phyloP scores from a whole-genome alignment of 2,113 vertebrate genomes.

The Fulmarus glacialis region DNA sequence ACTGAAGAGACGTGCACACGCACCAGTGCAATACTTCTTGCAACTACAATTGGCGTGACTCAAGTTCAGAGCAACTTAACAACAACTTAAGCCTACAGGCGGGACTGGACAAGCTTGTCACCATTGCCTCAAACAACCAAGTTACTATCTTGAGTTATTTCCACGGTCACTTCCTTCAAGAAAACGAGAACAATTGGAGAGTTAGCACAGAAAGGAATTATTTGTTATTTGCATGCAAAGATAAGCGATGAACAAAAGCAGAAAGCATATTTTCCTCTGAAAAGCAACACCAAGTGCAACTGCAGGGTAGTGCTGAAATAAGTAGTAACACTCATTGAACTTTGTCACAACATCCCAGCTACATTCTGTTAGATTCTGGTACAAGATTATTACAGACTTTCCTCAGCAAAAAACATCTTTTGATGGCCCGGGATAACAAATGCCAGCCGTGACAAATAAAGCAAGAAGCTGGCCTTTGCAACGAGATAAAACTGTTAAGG shows the following conservation, averaged over 20 bases:
- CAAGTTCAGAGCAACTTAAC: neutral
- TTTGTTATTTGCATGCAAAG: neutral
- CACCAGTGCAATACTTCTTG: neutral
- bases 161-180: neutral
- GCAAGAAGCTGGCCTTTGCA: neutral
- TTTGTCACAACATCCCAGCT: neutral
- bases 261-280: neutral
- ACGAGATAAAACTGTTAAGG: neutral
- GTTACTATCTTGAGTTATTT: neutral
- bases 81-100: neutral
- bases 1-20: fast-evolving
- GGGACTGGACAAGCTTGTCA: neutral
- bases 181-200: neutral
- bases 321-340: neutral
- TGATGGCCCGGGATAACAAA: fast-evolving
- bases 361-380: neutral
- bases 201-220: neutral
- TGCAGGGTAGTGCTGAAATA: neutral
- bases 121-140: neutral
- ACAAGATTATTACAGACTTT: neutral
- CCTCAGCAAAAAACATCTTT: neutral
- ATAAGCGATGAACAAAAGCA: neutral
- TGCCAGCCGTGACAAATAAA: neutral
- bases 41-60: fast-evolving
- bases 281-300: neutral